phyloP scores from a whole-genome alignment of 2,797 vertebrate species.

The Notolabrus celidotus region DNA sequence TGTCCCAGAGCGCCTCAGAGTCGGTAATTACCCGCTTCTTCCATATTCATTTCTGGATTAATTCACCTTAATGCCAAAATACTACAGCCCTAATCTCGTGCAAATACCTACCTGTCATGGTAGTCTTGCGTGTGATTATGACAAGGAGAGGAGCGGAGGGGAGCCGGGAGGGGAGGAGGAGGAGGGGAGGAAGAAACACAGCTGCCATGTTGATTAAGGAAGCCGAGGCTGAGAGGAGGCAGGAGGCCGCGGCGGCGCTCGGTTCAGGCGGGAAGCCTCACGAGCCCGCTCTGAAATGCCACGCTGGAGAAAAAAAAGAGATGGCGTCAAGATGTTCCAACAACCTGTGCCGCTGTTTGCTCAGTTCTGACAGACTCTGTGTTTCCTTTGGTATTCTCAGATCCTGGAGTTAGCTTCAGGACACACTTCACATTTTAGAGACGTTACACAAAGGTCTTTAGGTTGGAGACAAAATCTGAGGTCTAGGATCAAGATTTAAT shows the following conservation, averaged over 20 bases:
- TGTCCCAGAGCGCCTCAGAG: conserved; percentile 59
- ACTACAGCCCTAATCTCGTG: conserved; percentile 82
- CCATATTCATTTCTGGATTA: conserved; percentile 80
- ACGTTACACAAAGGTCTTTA: too few species aligned
- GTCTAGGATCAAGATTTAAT: too few species aligned
- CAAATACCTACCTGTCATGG: conserved; percentile 83
- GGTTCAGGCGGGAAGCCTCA: conserved; percentile 17
- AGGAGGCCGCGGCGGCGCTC: background rate
- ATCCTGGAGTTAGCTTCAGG: background rate
- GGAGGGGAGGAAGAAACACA: conserved; percentile 27
- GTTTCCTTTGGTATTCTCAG: background rate
- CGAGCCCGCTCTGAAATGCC: conserved; percentile 19
- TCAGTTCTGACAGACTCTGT: background rate
- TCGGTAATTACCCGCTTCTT: conserved; percentile 82
- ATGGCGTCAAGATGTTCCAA: conserved; percentile 13
- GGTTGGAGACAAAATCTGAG: too few species aligned
- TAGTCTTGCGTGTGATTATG: conserved; percentile 65
- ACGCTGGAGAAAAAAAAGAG: conserved; percentile 8
- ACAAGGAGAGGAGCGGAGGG: conserved; percentile 12
- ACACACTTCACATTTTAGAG: too few species aligned
- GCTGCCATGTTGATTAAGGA: conserved; percentile 74
- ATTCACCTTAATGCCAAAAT: conserved; percentile 86
- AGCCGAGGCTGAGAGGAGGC: conserved; percentile 23
- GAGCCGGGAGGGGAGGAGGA: background rate
- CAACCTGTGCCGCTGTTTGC: conserved; percentile 9